phyloP scores from a whole-genome alignment of 2,888 invertebrate genomes.

The Heliconius ethilla region DNA sequence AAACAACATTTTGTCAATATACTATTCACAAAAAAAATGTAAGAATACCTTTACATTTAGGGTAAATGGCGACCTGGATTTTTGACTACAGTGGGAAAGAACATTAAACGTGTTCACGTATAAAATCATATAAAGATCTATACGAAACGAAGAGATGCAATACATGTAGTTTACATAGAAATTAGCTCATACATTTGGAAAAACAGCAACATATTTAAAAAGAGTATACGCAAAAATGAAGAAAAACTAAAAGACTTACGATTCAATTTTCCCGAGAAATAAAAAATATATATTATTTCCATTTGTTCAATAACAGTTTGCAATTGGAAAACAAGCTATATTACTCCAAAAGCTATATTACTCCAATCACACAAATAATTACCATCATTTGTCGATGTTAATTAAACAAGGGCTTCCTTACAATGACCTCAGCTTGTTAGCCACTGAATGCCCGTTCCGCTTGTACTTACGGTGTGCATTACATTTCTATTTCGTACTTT shows the following conservation, averaged over 20 bases:
- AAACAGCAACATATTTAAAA: not conserved
- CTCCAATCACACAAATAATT: slow-evolving; percentile 12
- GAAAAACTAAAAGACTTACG: not conserved
- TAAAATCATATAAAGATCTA: not conserved
- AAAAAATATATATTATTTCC: not conserved
- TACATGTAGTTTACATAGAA: not conserved
- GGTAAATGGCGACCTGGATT: slow-evolving; percentile 7
- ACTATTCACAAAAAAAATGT: not conserved
- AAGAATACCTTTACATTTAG: slow-evolving; percentile 1
- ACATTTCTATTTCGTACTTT: slow-evolving; percentile 25
- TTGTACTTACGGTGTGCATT: slow-evolving; percentile 14
- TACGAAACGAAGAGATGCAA: not conserved
- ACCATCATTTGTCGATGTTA: slow-evolving; percentile 20
- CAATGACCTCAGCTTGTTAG: slow-evolving; percentile 31
- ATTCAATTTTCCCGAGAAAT: not conserved
- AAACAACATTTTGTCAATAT: slow-evolving; percentile 11
- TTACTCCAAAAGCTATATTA: not conserved
- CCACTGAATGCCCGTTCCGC: slow-evolving; percentile 30
- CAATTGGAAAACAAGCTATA: not conserved
- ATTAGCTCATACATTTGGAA: not conserved
- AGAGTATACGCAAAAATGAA: not conserved
- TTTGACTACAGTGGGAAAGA: slow-evolving; percentile 3
- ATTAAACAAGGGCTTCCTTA: slow-evolving; percentile 22
- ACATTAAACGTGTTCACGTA: not conserved
- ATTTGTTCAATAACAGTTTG: not conserved